Conservation (phyloP, 2,888 invertebrate genomes). For the Agapetus fuscipes region DNA sequence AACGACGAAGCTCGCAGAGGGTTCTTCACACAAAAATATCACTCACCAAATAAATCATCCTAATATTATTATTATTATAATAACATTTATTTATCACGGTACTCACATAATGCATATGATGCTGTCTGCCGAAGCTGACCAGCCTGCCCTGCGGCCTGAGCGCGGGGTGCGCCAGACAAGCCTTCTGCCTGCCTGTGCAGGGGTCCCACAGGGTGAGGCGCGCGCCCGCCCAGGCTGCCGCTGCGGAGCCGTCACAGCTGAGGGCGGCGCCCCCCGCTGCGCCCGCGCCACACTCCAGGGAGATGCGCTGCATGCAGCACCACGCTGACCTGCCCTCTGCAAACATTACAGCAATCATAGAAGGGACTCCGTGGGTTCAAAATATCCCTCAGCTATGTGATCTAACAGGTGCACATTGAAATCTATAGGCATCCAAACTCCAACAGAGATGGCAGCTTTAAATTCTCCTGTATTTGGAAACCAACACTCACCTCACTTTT, state of each 20-base stretch:
- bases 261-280: slow-evolving; percentile 34
- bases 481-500: no score
- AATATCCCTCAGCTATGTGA: no score
- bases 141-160: slow-evolving; percentile 36
- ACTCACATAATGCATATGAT: slow-evolving; percentile 43
- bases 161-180: slow-evolving; percentile 37
- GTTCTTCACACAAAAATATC: no score
- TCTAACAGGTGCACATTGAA: no score
- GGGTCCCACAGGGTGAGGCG: slow-evolving; percentile 42
- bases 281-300: slow-evolving; percentile 22
- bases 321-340: slow-evolving; percentile 18
- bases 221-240: slow-evolving; percentile 44
- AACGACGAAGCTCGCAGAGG: no score
- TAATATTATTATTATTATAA: no score
- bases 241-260: slow-evolving; percentile 40
- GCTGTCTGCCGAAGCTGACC: slow-evolving; percentile 37
- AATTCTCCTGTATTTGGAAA: no score
- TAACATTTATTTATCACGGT: no score
- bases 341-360: slow-evolving; percentile 1
- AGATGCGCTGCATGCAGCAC: slow-evolving; percentile 10
- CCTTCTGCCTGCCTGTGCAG: slow-evolving; percentile 33
- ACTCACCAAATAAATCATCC: no score
- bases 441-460: no score
- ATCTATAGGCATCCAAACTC: no score
- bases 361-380: no score